These are phyloP conservation scores for Drosophila pallidifrons DNA, from an alignment of 1,140 invertebrate species.

Conservation along the genomic window DNA sequence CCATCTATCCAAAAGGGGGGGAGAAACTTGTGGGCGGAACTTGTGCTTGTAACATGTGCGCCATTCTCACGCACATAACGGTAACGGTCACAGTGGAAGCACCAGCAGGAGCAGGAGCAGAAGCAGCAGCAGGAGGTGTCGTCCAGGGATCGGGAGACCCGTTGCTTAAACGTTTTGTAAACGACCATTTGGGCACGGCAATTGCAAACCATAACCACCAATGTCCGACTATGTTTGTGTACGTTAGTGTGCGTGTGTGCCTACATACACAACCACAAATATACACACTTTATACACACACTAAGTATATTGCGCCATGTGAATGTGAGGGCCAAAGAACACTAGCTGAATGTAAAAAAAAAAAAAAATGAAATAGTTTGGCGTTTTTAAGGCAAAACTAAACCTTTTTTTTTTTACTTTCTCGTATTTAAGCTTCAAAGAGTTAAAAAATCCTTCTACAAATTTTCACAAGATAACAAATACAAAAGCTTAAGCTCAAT, in stretches of 20 bases:
- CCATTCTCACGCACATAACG: slow-evolving; percentile 64
- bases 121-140: neutral
- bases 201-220: slow-evolving; percentile 30
- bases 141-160: slow-evolving; percentile 26
- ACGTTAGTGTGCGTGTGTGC: neutral
- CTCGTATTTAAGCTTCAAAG: too few relatives aligned
- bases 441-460: too few relatives aligned
- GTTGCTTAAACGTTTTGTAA: slow-evolving; percentile 68
- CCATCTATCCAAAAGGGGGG: neutral
- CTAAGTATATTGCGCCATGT: too few relatives aligned
- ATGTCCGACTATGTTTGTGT: neutral
- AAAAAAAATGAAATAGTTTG: too few relatives aligned
- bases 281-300: neutral
- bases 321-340: too few relatives aligned
- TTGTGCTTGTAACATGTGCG: slow-evolving; percentile 52
- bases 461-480: too few relatives aligned
- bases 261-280: neutral
- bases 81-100: slow-evolving; percentile 40
- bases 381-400: too few relatives aligned
- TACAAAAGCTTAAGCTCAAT: too few relatives aligned
- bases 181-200: slow-evolving; percentile 66
- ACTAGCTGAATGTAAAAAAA: too few relatives aligned
- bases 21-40: slow-evolving; percentile 31
- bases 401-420: too few relatives aligned
- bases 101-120: too few relatives aligned